Base-by-base conservation (phyloP, 2,797 vertebrate species). In the Apogon talboti region DNA sequence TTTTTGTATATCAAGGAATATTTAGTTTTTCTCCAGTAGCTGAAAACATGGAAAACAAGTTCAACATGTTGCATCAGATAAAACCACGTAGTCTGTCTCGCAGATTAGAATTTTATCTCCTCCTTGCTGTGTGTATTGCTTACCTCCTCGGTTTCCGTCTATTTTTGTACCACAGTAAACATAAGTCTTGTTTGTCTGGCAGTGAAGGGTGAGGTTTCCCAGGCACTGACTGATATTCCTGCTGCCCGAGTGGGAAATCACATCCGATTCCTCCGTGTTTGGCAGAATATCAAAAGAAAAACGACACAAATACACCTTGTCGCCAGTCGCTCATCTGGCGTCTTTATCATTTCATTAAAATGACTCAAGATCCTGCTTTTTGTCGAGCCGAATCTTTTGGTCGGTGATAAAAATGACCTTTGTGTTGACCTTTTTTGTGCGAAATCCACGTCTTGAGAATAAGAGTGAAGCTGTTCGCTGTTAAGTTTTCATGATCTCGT, bases 101-200 rank as follows among this genome's bases (percentile, higher is more conserved):
- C 71, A 68, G 49, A 86, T 76, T 71, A 42, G 73, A 57, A 56
- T 75, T 60, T 63, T 70, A 70, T 81, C 78, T 68, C 2, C 52
- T 58, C 47, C 15, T 50, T 0, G 11, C 67, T 52, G 59, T 43
- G 44, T 40, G 33, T 55, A 15, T 33, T 83, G 87, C 85, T 88
- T 86, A 87, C 90, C 83, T 85, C 63, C 51, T 59, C 10, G 0
- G 71, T 67, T 92, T 89, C 87, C 80, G 82, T 63, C 60, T 61
- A 86, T 87, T 88, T 89, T 85, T 53, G 76, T 35, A 49, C 78
- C 12, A 12, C 66, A n/a, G 84, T 86, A 92, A 92, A 92, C 82
- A 86, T 7, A 41, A 66, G 74, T 54, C 59, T 75, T 75, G 79
- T 71, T 83, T 76, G 76, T 44, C 64, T 66, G 60, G 68, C 62